These are phyloP conservation scores for Poeciliopsis gracilis DNA, from an alignment of 2,797 vertebrate species.

Conservation along the genomic window DNA sequence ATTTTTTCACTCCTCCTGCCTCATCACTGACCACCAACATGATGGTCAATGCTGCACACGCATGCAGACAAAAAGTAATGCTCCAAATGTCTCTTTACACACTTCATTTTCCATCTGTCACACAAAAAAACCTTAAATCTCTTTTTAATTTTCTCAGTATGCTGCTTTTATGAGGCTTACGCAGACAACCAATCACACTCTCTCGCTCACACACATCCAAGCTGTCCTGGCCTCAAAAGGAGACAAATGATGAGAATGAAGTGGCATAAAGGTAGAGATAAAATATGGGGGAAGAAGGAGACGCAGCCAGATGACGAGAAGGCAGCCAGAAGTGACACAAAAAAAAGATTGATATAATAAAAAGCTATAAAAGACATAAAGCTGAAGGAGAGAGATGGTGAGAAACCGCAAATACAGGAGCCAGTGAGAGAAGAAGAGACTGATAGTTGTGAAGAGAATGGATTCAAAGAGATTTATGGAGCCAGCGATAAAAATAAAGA, in stretches of 20 bases:
- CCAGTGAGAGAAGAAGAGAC: constrained; percentile 39
- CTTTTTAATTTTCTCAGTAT: constrained; percentile 72
- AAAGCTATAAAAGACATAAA: constrained; percentile 34
- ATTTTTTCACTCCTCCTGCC: background rate
- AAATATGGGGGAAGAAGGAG: constrained; percentile 39
- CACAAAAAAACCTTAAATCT: constrained; percentile 62
- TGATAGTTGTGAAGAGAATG: constrained; percentile 29
- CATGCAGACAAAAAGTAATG: constrained; percentile 28
- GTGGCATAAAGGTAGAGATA: constrained; percentile 50
- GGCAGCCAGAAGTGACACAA: constrained; percentile 42
- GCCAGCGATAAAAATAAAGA: constrained; percentile 35
- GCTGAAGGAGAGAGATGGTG: constrained; percentile 12
- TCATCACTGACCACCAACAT: background rate
- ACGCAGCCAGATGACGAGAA: constrained; percentile 30
- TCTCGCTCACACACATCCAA: constrained; percentile 1
- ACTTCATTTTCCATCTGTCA: constrained; percentile 65
- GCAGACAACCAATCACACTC: constrained; percentile 40
- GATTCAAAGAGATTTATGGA: constrained; percentile 39
- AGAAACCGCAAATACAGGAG: constrained; percentile 28
- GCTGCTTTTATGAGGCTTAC: constrained; percentile 52
- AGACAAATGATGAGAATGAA: constrained; percentile 59
- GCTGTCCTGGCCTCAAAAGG: constrained; percentile 26
- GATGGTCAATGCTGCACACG: constrained; percentile 9
- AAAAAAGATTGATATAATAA: constrained; percentile 33
- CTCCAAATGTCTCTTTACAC: constrained; percentile 41